Base-by-base conservation (phyloP, 2,113 vertebrate genomes). In the Hylia prasina region DNA sequence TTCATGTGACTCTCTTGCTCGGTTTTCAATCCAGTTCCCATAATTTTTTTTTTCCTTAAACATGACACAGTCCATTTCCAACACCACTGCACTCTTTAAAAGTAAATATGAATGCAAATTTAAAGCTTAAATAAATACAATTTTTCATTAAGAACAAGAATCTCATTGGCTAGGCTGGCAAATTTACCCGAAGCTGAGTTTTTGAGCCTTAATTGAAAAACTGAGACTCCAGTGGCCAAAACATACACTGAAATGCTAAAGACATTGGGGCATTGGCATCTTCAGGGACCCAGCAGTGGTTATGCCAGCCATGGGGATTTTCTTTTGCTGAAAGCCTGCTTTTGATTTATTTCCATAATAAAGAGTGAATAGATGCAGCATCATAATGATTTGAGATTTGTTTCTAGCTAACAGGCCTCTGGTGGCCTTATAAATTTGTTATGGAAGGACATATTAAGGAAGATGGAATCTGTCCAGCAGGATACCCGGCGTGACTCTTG, bases 181-280 rank as follows among this genome's bases (percentile, higher is more conserved):
- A 95, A 98, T 97, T 94, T 93, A 97, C 92, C 80, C 82, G 0
- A 94, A 93, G 86, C 40, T 96, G 70, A 28, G 78, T 90, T 97
- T 93, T 82, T 80, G 83, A 94, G 96, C 92, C 93, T 96, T 98
- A 98, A 98, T 97, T 98, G 97, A 98, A 98, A 98, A 98, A 97
- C 96, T 96, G 92, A 97, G 92, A 77, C 70, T 80, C 65, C 72
- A 82, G 93, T 86, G 87, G 98, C 98, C 98, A 98, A 98, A 96
- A 91, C 93, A 97, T 93, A 98, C 97, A 98, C 76, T 87, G 97
- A 98, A 97, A 98, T 97, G 96, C 93, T 98, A 87, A 96, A 98
- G 95, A 96, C 87, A 87, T 81, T 88, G 96, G 96, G 91, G 69
- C 91, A 94, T 35, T 98, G 97, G 97, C 97, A 92, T 95, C 94